Base-by-base conservation (phyloP, 37 sponge, comb jelly and placozoan genomes). In the Amphimedon queenslandica region DNA sequence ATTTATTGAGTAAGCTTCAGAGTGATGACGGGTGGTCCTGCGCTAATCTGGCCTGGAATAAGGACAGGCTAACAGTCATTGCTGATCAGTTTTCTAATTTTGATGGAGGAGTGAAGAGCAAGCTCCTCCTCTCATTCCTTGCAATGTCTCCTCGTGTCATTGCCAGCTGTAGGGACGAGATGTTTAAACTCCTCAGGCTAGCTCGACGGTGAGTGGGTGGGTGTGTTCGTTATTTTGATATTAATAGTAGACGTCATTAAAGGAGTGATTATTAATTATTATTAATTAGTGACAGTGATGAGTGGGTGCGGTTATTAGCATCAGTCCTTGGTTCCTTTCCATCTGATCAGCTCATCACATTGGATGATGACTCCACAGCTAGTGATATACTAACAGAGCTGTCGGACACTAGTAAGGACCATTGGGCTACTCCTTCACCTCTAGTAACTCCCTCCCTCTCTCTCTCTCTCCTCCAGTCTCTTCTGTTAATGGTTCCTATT, bases 251-350 rank as follows among this genome's bases (percentile, higher is more conserved):
- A n/a, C n/a, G n/a, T n/a, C n/a, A n/a, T n/a, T n/a, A n/a, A n/a
- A n/a, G n/a, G n/a, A n/a, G n/a, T n/a, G 37, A 74, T 81, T 25
- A 31, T 81, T 8, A n/a, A n/a, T 70, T 71, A 2, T 70, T 83
- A 33, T 68, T 76, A 10, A 55, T 64, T 24, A 57, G 84, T 11
- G 84, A 84, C 66, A 71, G 84, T 5, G 84, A 77, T 39, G 84
- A 84, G 67, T 84, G 84, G 84, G 84, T 84, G 72, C 58, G 84
- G 35, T 72, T 84, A 36, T 72, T 84, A 64, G 77, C 84, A 33
- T 55, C 72, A 53, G 37, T 84, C 33, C 67, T 84, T 57, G 84
- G 57, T 28, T 72, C 84, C 5, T 77, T 84, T 63, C 84, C 84
- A 23, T 10, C 63, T 40, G 58, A 42, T 67, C 84, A 84, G 66